A percentile compares a stretch with the other conserved stretches of the same genome.
These are phyloP conservation scores for Cirrhinus molitorella DNA, from an alignment of 2,797 vertebrate species.

Conservation along the genomic window DNA sequence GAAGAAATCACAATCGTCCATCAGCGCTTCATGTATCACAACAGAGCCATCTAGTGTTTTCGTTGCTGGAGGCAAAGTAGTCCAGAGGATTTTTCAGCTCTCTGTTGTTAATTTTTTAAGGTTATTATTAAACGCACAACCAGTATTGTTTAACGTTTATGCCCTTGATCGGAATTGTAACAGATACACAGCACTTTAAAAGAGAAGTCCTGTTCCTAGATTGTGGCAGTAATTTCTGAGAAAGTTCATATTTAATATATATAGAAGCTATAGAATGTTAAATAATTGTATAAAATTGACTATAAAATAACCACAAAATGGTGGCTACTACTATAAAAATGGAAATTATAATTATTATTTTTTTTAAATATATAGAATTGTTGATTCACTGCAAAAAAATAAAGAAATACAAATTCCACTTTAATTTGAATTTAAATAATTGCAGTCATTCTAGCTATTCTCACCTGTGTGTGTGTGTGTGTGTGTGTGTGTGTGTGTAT, in stretches of 20 bases:
- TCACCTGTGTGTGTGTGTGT: too few species aligned
- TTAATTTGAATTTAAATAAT: conserved; percentile 10
- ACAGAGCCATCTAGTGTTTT: conserved; percentile 68
- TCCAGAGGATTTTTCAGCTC: neutral
- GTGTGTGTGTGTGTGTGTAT: too few species aligned
- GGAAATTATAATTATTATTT: too few species aligned
- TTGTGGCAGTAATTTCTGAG: neutral
- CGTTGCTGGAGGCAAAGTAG: conserved; percentile 11
- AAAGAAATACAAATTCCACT: neutral
- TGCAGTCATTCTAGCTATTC: neutral
- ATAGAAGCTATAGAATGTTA: neutral
- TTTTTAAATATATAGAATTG: neutral
- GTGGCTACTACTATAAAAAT: neutral
- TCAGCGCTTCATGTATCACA: conserved; percentile 54
- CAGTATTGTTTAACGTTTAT: neutral
- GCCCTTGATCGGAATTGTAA: neutral
- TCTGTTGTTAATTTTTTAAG: neutral
- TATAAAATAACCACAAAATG: neutral
- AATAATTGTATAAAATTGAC: neutral
- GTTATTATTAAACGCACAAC: neutral
- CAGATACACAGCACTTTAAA: neutral
- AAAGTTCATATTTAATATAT: neutral
- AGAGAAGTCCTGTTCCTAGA: neutral
- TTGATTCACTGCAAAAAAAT: neutral
- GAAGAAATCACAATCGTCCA: neutral